A percentile compares a stretch with the other conserved stretches of the same genome.
Evolutionary conservation across 1,140 invertebrate species (phyloP).

Genomic region (Calliphora vicina): DNA sequence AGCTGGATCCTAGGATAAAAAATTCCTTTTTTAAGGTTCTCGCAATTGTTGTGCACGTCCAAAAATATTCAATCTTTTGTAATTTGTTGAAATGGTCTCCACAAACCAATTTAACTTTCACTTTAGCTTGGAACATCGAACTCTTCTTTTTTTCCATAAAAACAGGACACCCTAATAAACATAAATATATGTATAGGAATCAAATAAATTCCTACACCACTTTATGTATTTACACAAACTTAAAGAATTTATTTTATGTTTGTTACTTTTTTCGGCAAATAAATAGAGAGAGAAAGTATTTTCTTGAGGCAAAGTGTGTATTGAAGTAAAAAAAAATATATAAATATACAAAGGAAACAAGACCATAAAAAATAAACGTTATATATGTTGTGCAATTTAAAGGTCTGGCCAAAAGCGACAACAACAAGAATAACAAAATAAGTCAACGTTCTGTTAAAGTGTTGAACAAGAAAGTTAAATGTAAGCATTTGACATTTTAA

Average conservation of each 20-base stretch:
- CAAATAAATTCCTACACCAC: not conserved
- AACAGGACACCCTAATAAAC: too few relatives aligned
- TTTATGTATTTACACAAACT: too few relatives aligned
- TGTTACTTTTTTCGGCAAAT: not conserved
- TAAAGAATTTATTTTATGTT: too few relatives aligned
- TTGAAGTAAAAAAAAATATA: not conserved
- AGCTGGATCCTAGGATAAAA: too few relatives aligned
- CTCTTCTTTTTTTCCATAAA: too few relatives aligned
- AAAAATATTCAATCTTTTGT: too few relatives aligned
- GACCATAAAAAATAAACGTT: slow-evolving; percentile 20
- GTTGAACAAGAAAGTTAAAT: slow-evolving; percentile 34
- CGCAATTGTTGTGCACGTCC: too few relatives aligned
- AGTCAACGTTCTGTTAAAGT: slow-evolving; percentile 25
- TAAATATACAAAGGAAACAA: not conserved
- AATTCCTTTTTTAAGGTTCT: too few relatives aligned
- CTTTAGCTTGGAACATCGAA: too few relatives aligned
- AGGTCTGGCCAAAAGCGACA: slow-evolving; percentile 1
- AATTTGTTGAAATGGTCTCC: too few relatives aligned
- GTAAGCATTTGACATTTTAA: slow-evolving; percentile 30
- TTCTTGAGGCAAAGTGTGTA: not conserved
- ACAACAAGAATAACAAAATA: not conserved
- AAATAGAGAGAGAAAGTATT: not conserved
- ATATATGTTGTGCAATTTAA: not conserved
- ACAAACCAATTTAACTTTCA: too few relatives aligned
- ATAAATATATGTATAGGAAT: too few relatives aligned